phyloP scores from a whole-genome alignment of 2,888 invertebrate species.

The Calameuta pallipes region DNA sequence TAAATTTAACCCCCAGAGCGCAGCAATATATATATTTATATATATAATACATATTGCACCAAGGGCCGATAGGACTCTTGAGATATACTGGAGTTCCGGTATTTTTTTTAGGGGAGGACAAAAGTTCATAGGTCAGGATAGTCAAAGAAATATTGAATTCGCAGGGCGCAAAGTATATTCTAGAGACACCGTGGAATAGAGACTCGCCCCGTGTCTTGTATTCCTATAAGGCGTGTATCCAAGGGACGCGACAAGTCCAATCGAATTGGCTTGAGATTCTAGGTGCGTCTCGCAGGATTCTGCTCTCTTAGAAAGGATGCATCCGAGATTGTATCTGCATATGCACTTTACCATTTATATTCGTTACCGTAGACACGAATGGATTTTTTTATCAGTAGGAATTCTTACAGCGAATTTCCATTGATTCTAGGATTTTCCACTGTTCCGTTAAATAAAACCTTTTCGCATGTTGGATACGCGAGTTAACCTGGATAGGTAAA shows the following conservation, averaged over 20 bases:
- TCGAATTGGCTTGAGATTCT: not conserved
- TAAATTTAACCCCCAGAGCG: not conserved
- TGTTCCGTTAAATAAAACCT: constrained; percentile 35
- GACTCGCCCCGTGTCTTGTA: no score
- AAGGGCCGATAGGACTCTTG: not conserved
- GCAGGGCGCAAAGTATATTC: not conserved
- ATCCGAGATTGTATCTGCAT: not conserved
- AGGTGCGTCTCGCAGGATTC: not conserved
- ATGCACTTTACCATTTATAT: not conserved
- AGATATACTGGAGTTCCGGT: not conserved
- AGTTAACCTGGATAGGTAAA: not conserved
- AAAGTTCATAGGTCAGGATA: not conserved
- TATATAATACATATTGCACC: no score
- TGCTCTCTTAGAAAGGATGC: not conserved
- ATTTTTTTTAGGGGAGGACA: not conserved
- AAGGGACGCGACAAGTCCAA: not conserved
- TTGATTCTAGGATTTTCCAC: constrained; percentile 28
- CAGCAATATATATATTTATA: no score
- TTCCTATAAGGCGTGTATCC: not conserved
- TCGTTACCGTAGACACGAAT: not conserved
- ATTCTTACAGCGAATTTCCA: constrained; percentile 22
- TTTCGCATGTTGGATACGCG: constrained; percentile 6
- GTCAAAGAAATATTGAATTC: not conserved
- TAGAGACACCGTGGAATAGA: not conserved
- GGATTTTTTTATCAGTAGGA: not conserved